phyloP scores from a whole-genome alignment of 2,888 invertebrate genomes.

The Scaptomyza reducta region DNA sequence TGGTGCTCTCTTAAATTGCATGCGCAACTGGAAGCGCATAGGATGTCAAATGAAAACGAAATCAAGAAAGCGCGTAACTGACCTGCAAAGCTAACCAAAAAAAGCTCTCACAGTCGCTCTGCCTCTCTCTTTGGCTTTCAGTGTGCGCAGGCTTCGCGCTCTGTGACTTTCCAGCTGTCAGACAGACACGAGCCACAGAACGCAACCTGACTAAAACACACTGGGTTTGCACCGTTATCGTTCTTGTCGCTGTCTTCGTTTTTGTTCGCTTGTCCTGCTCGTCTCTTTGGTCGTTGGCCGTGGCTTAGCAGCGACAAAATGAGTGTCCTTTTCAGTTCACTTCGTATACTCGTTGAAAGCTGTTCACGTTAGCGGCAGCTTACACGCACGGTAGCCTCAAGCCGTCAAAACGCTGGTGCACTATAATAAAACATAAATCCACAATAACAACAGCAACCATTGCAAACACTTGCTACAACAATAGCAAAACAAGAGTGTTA shows the following conservation, averaged over 20 bases:
- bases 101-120: slow-evolving; percentile 42
- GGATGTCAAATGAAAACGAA: slow-evolving; percentile 58
- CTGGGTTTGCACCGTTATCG: slow-evolving; percentile 31
- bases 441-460: slow-evolving; percentile 25
- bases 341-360: slow-evolving; percentile 81
- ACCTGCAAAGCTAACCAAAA: slow-evolving; percentile 57
- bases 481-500: slow-evolving; percentile 21
- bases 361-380: slow-evolving; percentile 68
- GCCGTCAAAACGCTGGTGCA: background rate
- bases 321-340: slow-evolving; percentile 75
- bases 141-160: slow-evolving; percentile 51
- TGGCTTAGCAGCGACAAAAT: slow-evolving; percentile 23
- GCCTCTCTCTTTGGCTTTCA: background rate
- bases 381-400: slow-evolving; percentile 21
- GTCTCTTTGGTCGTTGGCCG: slow-evolving; percentile 22
- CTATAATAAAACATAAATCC: slow-evolving; percentile 3
- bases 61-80: slow-evolving; percentile 40
- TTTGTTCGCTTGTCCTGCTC: slow-evolving; percentile 16
- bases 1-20: slow-evolving; percentile 30
- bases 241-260: slow-evolving; percentile 18
- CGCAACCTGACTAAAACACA: slow-evolving; percentile 7
- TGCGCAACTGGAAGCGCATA: slow-evolving; percentile 44
- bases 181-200: slow-evolving; percentile 39
- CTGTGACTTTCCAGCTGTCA: slow-evolving; percentile 66
- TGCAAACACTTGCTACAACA: slow-evolving; percentile 32